Conservation (phyloP, 2,888 invertebrate genomes). For the Erpobdella octoculata region DNA sequence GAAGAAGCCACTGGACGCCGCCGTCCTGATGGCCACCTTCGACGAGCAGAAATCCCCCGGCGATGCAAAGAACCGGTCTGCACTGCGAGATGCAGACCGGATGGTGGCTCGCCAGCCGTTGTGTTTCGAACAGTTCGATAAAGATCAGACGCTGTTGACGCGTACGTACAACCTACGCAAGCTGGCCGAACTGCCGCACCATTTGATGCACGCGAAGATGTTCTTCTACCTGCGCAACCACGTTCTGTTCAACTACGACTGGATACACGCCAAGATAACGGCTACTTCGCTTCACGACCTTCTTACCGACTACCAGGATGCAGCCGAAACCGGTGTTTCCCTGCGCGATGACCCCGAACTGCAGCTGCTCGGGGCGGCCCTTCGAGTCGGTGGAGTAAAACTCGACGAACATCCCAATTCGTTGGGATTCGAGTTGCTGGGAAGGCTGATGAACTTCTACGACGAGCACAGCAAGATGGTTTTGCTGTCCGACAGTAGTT, state of each 20-base stretch:
- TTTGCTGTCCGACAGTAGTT: neutral
- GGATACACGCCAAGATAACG: constrained; percentile 85
- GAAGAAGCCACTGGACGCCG: constrained; percentile 41
- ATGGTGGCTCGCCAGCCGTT: constrained; percentile 45
- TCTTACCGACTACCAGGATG: constrained; percentile 68
- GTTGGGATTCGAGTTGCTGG: constrained; percentile 79
- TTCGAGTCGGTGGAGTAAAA: constrained; percentile 33
- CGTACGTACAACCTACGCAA: constrained; percentile 44
- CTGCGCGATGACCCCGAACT: constrained; percentile 14
- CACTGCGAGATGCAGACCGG: constrained; percentile 40
- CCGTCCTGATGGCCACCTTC: neutral
- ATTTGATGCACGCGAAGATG: constrained; percentile 40
- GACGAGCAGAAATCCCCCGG: constrained; percentile 18
- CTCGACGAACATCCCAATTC: constrained; percentile 36
- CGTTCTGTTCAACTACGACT: constrained; percentile 89
- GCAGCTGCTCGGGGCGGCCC: constrained; percentile 31
- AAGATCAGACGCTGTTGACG: neutral
- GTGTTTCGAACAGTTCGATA: constrained; percentile 22
- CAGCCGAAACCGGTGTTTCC: constrained; percentile 15
- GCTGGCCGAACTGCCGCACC: constrained; percentile 44
- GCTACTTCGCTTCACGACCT: constrained; percentile 90
- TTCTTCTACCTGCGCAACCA: constrained; percentile 83
- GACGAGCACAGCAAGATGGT: constrained; percentile 60
- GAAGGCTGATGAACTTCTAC: constrained; percentile 80
- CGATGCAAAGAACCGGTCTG: constrained; percentile 27